phyloP scores from a whole-genome alignment of 2,888 invertebrate species.

The Drosophila peninsularis region DNA sequence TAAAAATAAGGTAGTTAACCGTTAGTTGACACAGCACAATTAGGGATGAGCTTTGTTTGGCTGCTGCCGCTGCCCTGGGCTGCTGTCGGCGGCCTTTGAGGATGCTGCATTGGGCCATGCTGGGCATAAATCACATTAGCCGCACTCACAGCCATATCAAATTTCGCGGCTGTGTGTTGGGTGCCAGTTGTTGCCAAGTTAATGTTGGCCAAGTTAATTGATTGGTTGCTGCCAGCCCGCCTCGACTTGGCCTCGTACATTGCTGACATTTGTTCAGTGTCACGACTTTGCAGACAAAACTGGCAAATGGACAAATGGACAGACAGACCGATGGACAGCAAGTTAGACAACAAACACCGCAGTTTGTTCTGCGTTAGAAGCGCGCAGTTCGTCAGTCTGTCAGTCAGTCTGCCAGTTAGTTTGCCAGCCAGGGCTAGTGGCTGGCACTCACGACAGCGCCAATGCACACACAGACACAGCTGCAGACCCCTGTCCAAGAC shows the following conservation, averaged over 20 bases:
- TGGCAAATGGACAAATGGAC: slow-evolving; percentile 22
- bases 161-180: slow-evolving; percentile 60
- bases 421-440: slow-evolving; percentile 33
- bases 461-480: slow-evolving; percentile 9
- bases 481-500: slow-evolving; percentile 9
- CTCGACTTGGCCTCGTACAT: slow-evolving; percentile 56
- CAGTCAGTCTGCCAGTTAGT: slow-evolving; percentile 41
- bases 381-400: slow-evolving; percentile 36
- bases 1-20: slow-evolving; percentile 13
- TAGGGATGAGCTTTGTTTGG: slow-evolving; percentile 37
- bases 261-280: slow-evolving; percentile 79
- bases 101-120: slow-evolving; percentile 8
- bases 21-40: slow-evolving; percentile 47
- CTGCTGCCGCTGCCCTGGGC: slow-evolving; percentile 15
- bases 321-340: slow-evolving; percentile 9
- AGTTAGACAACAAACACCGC: slow-evolving; percentile 41
- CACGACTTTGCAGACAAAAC: slow-evolving; percentile 67
- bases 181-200: slow-evolving; percentile 44
- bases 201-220: slow-evolving; percentile 69
- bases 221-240: slow-evolving; percentile 56
- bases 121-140: slow-evolving; percentile 69
- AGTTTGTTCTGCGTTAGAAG: slow-evolving; percentile 59
- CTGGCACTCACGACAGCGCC: slow-evolving; percentile 68
- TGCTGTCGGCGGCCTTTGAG: slow-evolving; percentile 61
- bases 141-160: slow-evolving; percentile 72